phyloP scores from a whole-genome alignment of 2,797 vertebrate species.

The Geotrypetes seraphini region DNA sequence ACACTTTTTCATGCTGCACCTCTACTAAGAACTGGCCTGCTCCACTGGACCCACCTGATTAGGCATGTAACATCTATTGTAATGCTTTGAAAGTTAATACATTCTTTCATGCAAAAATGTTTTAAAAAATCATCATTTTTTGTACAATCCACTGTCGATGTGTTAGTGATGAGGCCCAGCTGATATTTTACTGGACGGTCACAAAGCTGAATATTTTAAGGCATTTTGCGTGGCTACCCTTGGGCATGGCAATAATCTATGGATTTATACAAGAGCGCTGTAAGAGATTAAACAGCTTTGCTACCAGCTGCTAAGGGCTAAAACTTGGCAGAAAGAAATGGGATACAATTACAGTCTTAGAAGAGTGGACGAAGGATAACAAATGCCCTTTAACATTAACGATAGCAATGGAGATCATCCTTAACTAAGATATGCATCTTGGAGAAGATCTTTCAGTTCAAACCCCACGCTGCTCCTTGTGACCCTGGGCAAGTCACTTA shows the following conservation, averaged over 20 bases:
- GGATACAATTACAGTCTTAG: constrained; percentile 45
- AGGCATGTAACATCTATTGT: too few relatives aligned
- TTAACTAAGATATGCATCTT: constrained; percentile 3
- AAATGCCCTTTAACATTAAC: constrained; percentile 36
- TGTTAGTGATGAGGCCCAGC: constrained; percentile 19
- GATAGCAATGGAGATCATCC: constrained; percentile 10
- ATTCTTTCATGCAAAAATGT: too few relatives aligned
- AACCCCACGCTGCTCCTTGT: too few relatives aligned
- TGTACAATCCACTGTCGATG: too few relatives aligned
- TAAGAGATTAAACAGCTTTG: constrained; percentile 54
- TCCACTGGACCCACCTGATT: too few relatives aligned
- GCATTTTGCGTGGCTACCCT: constrained; percentile 19
- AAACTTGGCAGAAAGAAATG: constrained; percentile 48
- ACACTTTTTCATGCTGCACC: too few relatives aligned
- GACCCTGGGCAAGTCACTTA: too few relatives aligned
- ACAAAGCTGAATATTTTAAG: constrained; percentile 30
- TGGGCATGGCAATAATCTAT: constrained; percentile 38
- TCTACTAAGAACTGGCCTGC: too few relatives aligned
- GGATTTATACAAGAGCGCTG: constrained; percentile 45
- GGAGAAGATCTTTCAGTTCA: constrained; percentile 4
- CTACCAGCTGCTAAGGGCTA: constrained; percentile 48
- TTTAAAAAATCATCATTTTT: too few relatives aligned
- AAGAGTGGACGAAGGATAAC: constrained; percentile 44
- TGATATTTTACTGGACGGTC: constrained; percentile 20
- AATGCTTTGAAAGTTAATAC: too few relatives aligned